Evolutionary conservation across 2,888 invertebrate genomes (phyloP), one percentile per base, ranked within the genome.

Genomic region (Lacanobia wlatinum): DNA sequence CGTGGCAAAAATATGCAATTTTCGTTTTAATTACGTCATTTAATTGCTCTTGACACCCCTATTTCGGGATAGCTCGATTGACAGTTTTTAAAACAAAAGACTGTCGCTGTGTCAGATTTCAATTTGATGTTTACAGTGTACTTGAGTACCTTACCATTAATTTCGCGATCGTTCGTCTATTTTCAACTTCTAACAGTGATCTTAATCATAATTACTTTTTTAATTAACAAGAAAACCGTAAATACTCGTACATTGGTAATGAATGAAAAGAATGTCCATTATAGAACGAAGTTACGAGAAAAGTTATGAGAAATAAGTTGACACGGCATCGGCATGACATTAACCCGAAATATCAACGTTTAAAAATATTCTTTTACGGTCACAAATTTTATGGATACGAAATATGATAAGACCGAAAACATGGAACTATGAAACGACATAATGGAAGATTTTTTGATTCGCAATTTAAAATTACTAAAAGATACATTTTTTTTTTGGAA

Each of bases 311-410:
- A 73, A 73, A 55, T 9, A 53, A 56, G 12, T 62, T 66, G 61
- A 61, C 53, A 53, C 23, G 12, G 52, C 21, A 0, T 55, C 23
- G 12, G 43, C 21, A 0, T 55, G 69, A 56, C 59, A 73, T 73
- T 79, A 50, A 60, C 50, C 52, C 52, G 53, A 79, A 77, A 67
- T 79, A 60, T 28, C 52, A 63, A 59, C 56, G 9, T 48, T 38
- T 43, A 59, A 40, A 46, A 48, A 68, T 52, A 62, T 58, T 66
- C 6, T 61, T 76, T 43, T 60, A 63, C 23, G n/a, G 28, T 12
- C 38, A 68, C 23, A 79, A 73, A 73, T 73, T 34, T 34, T 52
- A 69, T 58, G 74, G 46, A 65, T 28, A 62, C 48, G n/a, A 61
- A 52, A 60, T 16, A 56, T 74, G 34, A 53, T 69, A 69, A 65